Conservation (phyloP, 2,888 invertebrate species). For the Tinea pellionella region DNA sequence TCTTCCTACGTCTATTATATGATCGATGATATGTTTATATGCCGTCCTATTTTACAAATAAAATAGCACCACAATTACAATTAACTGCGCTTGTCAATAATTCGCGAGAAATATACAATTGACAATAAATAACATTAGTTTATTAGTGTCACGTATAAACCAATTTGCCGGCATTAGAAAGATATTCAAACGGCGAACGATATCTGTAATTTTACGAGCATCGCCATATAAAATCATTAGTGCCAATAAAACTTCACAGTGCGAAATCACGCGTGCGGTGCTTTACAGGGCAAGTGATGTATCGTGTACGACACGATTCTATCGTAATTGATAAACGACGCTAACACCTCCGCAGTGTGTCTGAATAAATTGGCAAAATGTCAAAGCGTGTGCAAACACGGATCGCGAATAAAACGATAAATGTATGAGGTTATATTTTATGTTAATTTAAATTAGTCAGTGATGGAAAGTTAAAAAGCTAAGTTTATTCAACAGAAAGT, state of each 20-base stretch:
- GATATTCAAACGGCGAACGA: slow-evolving; percentile 22
- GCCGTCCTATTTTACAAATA: not conserved
- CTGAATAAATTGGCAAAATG: slow-evolving; percentile 2
- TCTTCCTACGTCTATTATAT: no score
- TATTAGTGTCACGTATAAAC: slow-evolving; percentile 13
- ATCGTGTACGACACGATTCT: slow-evolving; percentile 19
- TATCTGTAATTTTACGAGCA: slow-evolving; percentile 38
- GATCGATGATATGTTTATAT: not conserved
- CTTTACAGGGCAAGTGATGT: slow-evolving; percentile 34
- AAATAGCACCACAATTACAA: not conserved
- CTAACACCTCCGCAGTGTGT: slow-evolving; percentile 9
- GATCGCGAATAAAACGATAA: not conserved
- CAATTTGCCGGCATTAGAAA: slow-evolving; percentile 6
- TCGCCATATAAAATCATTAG: slow-evolving; percentile 42
- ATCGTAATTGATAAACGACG: slow-evolving; percentile 9
- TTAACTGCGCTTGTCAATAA: no score
- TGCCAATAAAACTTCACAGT: slow-evolving; percentile 37
- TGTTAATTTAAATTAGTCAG: slow-evolving; percentile 5
- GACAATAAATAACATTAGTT: slow-evolving; percentile 11
- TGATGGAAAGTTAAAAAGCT: slow-evolving; percentile 10
- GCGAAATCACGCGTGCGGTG: slow-evolving; percentile 30
- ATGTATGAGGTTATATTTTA: not conserved
- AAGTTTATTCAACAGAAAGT: slow-evolving; percentile 7
- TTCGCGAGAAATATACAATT: not conserved
- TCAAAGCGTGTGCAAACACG: not conserved